These are phyloP conservation scores for Eudasyphora cyanicolor DNA, from an alignment of 2,888 invertebrate species.

Conservation along the genomic window DNA sequence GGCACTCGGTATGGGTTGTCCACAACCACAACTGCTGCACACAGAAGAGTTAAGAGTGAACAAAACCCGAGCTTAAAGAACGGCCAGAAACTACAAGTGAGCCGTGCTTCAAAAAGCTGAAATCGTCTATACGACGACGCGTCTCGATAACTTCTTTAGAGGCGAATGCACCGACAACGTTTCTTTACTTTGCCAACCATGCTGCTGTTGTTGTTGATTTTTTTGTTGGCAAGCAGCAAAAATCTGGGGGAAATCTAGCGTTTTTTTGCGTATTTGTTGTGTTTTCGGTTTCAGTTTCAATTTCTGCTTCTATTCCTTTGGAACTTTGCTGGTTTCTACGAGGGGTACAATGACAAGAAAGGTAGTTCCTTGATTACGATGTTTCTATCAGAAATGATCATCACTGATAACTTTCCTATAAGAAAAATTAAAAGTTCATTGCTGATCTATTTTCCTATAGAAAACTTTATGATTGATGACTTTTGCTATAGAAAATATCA, in stretches of 20 bases:
- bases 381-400: too few species aligned
- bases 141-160: constrained; percentile 54
- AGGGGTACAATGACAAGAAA: constrained; percentile 23
- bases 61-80: background rate
- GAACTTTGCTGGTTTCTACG: constrained; percentile 2
- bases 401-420: too few species aligned
- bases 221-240: constrained; percentile 53
- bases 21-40: constrained; percentile 3
- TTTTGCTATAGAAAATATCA: too few species aligned
- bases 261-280: constrained; percentile 42
- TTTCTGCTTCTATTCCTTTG: constrained; percentile 55
- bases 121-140: constrained; percentile 37
- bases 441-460: too few species aligned
- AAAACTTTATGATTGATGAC: too few species aligned
- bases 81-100: constrained; percentile 33
- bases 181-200: constrained; percentile 35
- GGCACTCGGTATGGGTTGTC: constrained; percentile 21
- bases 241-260: constrained; percentile 55
- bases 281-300: constrained; percentile 47
- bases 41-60: constrained; percentile 28
- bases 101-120: too few species aligned
- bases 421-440: too few species aligned
- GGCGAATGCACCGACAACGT: constrained; percentile 62
- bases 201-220: constrained; percentile 18
- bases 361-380: too few species aligned